These are phyloP conservation scores for Scopus umbretta DNA, from an alignment of 2,113 vertebrate species.

Conservation along the genomic window DNA sequence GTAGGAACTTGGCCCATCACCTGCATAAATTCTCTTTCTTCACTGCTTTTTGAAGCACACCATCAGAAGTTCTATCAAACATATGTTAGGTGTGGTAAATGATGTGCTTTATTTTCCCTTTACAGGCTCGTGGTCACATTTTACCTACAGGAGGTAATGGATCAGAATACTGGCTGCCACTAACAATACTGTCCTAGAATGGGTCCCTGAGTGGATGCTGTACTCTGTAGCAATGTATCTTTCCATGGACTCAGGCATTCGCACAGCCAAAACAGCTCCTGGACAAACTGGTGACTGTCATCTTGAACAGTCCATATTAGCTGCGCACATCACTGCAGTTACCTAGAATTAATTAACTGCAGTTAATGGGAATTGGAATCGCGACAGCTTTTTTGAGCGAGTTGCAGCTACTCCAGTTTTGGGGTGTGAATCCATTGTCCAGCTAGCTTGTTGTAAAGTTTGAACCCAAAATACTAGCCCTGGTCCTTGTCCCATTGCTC, in stretches of 20 bases:
- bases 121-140: neutral
- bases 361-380: neutral
- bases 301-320: neutral
- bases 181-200: neutral
- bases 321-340: neutral
- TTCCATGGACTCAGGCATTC: neutral
- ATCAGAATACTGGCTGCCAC: neutral
- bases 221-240: neutral
- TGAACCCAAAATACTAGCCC: neutral
- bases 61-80: neutral
- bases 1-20: neutral
- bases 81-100: neutral
- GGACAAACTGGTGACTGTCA: neutral
- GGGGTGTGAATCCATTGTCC: neutral
- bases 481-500: neutral
- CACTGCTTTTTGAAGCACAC: neutral
- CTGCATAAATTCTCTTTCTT: neutral
- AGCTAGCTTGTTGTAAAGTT: neutral
- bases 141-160: neutral
- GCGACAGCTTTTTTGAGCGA: neutral
- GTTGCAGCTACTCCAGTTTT: neutral
- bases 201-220: no score
- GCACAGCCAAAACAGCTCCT: neutral
- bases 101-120: neutral
- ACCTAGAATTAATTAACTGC: neutral